These are phyloP conservation scores for Harpagoxenus sublaevis DNA, from an alignment of 2,888 invertebrate genomes.

Conservation along the genomic window DNA sequence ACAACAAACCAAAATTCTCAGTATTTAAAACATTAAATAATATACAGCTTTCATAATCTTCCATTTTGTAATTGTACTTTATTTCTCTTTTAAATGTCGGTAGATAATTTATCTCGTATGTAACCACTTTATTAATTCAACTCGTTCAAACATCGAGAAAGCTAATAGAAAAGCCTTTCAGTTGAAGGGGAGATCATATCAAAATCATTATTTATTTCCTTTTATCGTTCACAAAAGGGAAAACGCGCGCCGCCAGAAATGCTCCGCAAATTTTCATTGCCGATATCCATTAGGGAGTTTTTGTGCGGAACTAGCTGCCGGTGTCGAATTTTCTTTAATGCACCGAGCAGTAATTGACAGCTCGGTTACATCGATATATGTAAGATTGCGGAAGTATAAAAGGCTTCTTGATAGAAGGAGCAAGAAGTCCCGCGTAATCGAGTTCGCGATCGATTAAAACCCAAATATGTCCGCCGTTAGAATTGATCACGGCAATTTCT, in stretches of 20 bases:
- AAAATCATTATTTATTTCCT: constrained; percentile 28
- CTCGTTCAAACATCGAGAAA: neutral
- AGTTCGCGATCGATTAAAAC: constrained; percentile 29
- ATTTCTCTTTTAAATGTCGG: constrained; percentile 16
- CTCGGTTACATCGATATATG: constrained; percentile 8
- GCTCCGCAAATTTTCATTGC: constrained; percentile 67
- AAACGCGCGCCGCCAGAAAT: constrained; percentile 51
- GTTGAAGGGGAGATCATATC: constrained; percentile 1
- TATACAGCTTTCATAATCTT: neutral
- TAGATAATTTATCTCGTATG: constrained; percentile 6
- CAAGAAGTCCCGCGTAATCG: constrained; percentile 12
- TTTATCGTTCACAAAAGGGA: neutral
- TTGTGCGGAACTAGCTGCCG: neutral
- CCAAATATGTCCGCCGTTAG: constrained; percentile 21
- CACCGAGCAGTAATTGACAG: neutral
- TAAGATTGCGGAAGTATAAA: neutral
- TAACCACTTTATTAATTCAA: neutral
- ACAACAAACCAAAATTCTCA: neutral
- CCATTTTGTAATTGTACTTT: neutral
- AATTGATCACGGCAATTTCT: constrained; percentile 44
- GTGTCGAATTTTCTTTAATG: neutral
- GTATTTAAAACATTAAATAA: neutral
- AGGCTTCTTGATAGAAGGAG: neutral
- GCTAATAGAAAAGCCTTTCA: neutral
- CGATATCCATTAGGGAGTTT: constrained; percentile 62